Base-by-base conservation (phyloP, 1,140 invertebrate species). In the Drosophila leontia region DNA sequence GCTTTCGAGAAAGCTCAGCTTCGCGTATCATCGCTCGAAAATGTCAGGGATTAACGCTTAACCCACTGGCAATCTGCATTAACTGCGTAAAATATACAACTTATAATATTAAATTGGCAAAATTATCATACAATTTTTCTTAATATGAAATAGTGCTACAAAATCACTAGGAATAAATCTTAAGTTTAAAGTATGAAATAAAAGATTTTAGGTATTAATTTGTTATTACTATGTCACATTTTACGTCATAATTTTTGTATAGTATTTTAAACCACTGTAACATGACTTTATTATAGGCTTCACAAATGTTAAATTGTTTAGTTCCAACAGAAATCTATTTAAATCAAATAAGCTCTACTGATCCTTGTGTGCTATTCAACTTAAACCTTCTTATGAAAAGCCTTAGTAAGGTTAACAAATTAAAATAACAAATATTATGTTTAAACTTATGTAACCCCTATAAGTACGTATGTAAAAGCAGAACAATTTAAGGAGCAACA, bases 1-100 rank as follows among this genome's bases (percentile, higher is more conserved):
- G 51, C 70, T 56, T 71, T 37, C 7, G 9, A 2, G 13, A 77
- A 78, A 82, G 78, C 79, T 80, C 8, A 8, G 12, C 7, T 15
- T 23, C n/a, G n/a, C 26, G 37, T 37, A 56, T 39, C 19, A 39
- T 26, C 0, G 12, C 37, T 56, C 9, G 19, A 11, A 55, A 56
- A 56, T 56, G 53, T 56, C 53, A 56, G 53, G 35, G 53, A 56
- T 56, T 56, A 56, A 56, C 3, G 35, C 53, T 62, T 55, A 62
- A 62, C 60, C 60, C 60, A 34, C 9, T 56, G 51, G 13, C 0
- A 5, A 15, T 19, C 32, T 7, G 11, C 35, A 12, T 4, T 11
- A 37, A 37, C 4, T 37, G 3, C 26, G 26, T 29, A 6, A 29
- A 6, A 29, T 29, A 29, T 29, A 12, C 3, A 12, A 39, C 7